phyloP scores from a whole-genome alignment of 2,113 vertebrate genomes.

The Procapra przewalskii region DNA sequence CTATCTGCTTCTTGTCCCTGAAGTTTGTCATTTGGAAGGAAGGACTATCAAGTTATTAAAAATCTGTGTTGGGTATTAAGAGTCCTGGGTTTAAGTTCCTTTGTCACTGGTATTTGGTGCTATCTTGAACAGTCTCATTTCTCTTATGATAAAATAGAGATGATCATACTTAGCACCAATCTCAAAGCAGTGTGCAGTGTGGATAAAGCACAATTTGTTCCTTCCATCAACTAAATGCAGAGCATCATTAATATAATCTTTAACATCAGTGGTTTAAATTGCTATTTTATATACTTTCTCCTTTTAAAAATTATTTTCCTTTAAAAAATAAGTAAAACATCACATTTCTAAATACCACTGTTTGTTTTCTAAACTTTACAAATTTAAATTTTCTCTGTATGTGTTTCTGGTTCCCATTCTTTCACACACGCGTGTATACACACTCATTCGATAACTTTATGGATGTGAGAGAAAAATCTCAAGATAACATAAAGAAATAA shows the following conservation, averaged over 20 bases:
- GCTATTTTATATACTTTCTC: not conserved
- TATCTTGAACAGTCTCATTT: constrained; percentile 9
- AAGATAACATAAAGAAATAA: constrained; percentile 36
- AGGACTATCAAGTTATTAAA: not conserved
- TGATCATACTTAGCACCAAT: not conserved
- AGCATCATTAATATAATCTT: constrained; percentile 3
- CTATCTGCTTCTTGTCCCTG: not conserved
- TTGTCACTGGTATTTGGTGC: not conserved
- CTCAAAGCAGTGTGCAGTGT: not conserved
- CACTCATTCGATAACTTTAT: not conserved
- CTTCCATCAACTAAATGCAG: not conserved
- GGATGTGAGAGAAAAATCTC: not conserved
- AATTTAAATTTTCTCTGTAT: constrained; percentile 9
- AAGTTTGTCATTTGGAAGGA: constrained; percentile 28
- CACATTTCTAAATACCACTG: not conserved
- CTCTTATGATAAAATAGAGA: constrained; percentile 37
- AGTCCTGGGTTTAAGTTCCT: not conserved
- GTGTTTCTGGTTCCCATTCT: not conserved
- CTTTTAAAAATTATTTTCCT: constrained; percentile 11
- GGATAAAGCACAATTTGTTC: constrained; percentile 31
- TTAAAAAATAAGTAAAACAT: constrained; percentile 11
- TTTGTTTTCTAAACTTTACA: constrained; percentile 28
- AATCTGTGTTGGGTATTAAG: not conserved
- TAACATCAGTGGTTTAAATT: constrained; percentile 5
- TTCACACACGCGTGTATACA: not conserved